Conservation (phyloP, 23 tunicate species). For the Styela clava region DNA sequence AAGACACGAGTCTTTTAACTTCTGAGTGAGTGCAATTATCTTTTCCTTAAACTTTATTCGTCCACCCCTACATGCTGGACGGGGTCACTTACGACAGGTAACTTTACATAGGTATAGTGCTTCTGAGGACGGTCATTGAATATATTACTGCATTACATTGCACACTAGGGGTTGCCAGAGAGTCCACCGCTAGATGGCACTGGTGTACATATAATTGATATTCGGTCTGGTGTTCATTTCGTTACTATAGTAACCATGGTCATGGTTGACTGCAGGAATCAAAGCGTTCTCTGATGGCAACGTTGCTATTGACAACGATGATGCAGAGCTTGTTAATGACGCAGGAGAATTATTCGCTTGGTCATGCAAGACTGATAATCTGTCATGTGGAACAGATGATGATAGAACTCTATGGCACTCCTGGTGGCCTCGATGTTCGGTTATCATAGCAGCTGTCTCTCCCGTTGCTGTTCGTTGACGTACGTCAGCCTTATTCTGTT, state of each 20-base stretch:
- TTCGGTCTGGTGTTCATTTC: constrained; percentile 46
- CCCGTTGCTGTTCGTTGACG: constrained; percentile 25
- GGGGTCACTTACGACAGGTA: too few relatives aligned
- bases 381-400: constrained; percentile 6
- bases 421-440: constrained; percentile 53
- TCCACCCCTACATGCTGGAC: too few relatives aligned
- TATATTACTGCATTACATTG: not conserved
- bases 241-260: constrained; percentile 17
- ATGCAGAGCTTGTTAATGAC: constrained; percentile 13
- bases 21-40: too few relatives aligned
- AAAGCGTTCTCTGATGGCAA: not conserved
- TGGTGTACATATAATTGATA: constrained; percentile 83
- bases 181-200: constrained; percentile 46
- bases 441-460: constrained; percentile 49
- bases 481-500: constrained; percentile 55
- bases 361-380: not conserved
- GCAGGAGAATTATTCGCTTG: constrained; percentile 3
- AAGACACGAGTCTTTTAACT: too few relatives aligned
- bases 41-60: too few relatives aligned
- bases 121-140: not conserved
- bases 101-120: too few relatives aligned
- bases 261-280: constrained; percentile 6
- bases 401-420: constrained; percentile 55
- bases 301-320: constrained; percentile 10
- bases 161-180: not conserved